Base-by-base conservation (phyloP, 2,113 vertebrate genomes). In the Corydoras maculifer region DNA sequence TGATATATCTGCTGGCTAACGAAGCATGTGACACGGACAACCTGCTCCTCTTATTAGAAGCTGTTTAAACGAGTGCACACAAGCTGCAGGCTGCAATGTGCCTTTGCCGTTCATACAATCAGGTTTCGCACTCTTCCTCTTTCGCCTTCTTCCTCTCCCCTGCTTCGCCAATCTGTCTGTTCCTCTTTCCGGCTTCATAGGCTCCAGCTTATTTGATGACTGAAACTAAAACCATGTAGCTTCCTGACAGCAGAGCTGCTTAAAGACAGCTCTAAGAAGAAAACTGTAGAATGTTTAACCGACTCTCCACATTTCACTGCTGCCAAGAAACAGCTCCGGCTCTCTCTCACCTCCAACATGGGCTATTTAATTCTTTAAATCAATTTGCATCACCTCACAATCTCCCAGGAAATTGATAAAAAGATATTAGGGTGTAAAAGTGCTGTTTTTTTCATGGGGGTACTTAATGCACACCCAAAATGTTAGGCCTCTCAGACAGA, bases 321-420 rank as follows among this genome's bases (percentile, higher is more conserved):
- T 62, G 72, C 57, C 54, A 25, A 25, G 18, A 25, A 25, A 25
- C 18, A 25, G 18, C 18, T 25, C 18, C 18, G 18, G 18, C 18
- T 64, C 15, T 18, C 8, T 14, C 4, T 63, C 12, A n/a, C 13
- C 55, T 76, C 72, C 59, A 10, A 6, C 9, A 12, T 60, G 11
- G 61, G 54, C 62, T 55, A 7, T 69, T 18, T 48, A 51, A 61
- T 51, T 51, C 59, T 77, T 76, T 62, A 5, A 29, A 43, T 58
- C 66, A 74, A 80, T 86, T 75, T 72, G 57, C 65, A 65, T 72
- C 75, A 35, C 55, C n/a, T 48, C 59, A 31, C 35, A 62, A 7
- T 67, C 61, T 53, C 78, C 68, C 72, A 43, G 18, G 65, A 73
- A 25, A 25, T 25, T 25, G 18, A 25, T 25, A 25, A 25, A 25